Conservation (phyloP, 2,888 invertebrate genomes). For the Trichogramma evanescens region DNA sequence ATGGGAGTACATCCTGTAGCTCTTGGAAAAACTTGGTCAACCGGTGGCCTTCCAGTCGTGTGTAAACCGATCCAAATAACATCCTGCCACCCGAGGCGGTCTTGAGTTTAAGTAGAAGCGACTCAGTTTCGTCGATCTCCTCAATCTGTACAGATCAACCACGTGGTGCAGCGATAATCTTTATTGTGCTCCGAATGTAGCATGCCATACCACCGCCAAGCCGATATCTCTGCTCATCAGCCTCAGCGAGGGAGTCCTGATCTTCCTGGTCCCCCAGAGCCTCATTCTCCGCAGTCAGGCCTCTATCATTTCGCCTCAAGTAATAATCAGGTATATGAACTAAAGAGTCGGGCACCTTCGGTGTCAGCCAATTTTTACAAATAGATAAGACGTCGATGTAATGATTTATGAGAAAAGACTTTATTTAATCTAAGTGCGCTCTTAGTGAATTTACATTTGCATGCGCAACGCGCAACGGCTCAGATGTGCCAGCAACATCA, state of each 20-base stretch:
- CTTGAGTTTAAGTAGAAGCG: not conserved
- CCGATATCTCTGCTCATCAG: no score
- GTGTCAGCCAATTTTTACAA: no score
- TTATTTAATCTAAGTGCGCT: no score
- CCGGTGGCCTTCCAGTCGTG: not conserved
- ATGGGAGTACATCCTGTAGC: not conserved
- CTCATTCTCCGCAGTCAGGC: not conserved
- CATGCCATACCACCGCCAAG: not conserved
- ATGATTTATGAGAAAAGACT: no score
- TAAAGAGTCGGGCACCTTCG: no score
- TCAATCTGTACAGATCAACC: no score
- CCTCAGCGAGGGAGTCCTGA: no score
- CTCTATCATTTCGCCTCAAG: not conserved
- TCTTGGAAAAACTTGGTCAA: not conserved
- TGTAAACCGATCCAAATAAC: not conserved
- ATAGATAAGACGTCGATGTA: no score
- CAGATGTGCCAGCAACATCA: no score
- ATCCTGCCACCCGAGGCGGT: not conserved
- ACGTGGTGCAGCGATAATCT: not conserved
- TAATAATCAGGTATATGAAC: no score
- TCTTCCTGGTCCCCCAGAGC: not conserved
- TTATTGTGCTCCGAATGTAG: not conserved
- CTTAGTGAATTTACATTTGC: no score
- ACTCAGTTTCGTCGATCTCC: not conserved
- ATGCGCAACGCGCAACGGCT: no score